Evolutionary conservation across 2,888 invertebrate genomes (phyloP).

Genomic region (Danaus chrysippus): DNA sequence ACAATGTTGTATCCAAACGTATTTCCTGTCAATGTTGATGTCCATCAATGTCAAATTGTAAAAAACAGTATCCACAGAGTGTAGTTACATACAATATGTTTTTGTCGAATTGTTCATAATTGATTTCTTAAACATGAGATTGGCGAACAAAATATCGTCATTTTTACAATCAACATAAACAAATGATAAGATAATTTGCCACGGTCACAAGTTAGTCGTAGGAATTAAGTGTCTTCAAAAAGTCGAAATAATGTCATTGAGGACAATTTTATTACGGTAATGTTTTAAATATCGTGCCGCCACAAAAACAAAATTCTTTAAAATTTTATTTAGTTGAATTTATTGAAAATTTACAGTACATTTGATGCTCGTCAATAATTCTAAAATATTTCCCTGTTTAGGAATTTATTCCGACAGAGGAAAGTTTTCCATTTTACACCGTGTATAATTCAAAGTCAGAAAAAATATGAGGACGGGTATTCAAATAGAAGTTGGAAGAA

Average conservation of each 20-base stretch:
- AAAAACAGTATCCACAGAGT: too few relatives aligned
- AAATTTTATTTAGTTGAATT: background rate
- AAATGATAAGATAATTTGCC: constrained; percentile 18
- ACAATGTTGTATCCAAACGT: too few relatives aligned
- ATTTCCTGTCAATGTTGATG: too few relatives aligned
- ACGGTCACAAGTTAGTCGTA: constrained; percentile 12
- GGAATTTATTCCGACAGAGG: constrained; percentile 41
- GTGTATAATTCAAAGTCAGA: constrained; percentile 36
- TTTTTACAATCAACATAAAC: constrained; percentile 14
- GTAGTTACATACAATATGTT: too few relatives aligned
- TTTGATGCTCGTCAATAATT: too few relatives aligned
- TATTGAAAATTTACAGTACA: background rate
- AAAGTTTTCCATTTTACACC: constrained; percentile 41
- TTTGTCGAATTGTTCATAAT: too few relatives aligned
- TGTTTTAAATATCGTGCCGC: background rate
- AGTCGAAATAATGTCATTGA: constrained; percentile 40
- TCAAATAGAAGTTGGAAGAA: constrained; percentile 32
- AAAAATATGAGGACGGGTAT: constrained; percentile 34
- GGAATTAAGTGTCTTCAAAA: background rate
- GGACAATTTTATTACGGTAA: constrained; percentile 41
- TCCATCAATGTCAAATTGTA: too few relatives aligned
- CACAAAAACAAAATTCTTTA: background rate
- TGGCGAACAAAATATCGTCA: constrained; percentile 5
- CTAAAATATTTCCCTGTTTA: constrained; percentile 32
- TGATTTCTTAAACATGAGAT: too few relatives aligned